Evolutionary conservation across 2,797 vertebrate species (phyloP), one percentile per base, ranked within the genome.

Genomic region (Gastrophryne carolinensis): DNA sequence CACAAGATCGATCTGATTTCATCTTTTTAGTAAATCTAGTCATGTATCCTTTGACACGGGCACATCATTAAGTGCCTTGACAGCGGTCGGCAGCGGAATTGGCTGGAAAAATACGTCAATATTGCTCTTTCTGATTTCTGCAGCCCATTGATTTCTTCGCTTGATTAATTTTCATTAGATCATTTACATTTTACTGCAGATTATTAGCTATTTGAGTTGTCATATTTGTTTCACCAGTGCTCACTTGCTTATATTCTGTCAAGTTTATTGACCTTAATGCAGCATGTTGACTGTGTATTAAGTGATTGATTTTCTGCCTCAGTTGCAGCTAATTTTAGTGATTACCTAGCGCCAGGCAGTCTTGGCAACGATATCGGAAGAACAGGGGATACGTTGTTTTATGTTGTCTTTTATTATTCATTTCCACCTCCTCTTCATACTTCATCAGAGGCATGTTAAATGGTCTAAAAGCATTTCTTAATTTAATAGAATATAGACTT

Each of bases 171-270:
- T 65, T 58, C 61, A 78, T 72, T 58, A 65, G 68, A 72, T 72
- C 68, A 53, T 78, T 78, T 78, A 66, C 63, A 78, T 78, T 78
- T 72, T 72, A 66, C 68, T 72, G 68, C 61, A 52, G 68, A 78
- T 78, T 72, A 78, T 78, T 72, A 66, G 68, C 68, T 53, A 66
- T 78, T 78, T 72, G 29, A 65, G 53, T 78, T 78, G 75, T 78
- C 75, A 78, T 78, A 72, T 66, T 72, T 72, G 75, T 78, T 78
- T 72, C 53, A 32, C 32, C 23, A 41, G 60, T 60, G 41, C 23
- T 72, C 24, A 21, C 12, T 52, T 29, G n/a, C 53, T 78, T 52
- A 78, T 72, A 72, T 50, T 57, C 39, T 56, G 71, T 71, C 67
- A 37, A 23, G 67, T 69, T 71, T 72, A 78, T 66, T 78, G 75